Evolutionary conservation across 2,113 vertebrate species (phyloP), one percentile per base, ranked within the genome.

Genomic region (Axis porcinus): DNA sequence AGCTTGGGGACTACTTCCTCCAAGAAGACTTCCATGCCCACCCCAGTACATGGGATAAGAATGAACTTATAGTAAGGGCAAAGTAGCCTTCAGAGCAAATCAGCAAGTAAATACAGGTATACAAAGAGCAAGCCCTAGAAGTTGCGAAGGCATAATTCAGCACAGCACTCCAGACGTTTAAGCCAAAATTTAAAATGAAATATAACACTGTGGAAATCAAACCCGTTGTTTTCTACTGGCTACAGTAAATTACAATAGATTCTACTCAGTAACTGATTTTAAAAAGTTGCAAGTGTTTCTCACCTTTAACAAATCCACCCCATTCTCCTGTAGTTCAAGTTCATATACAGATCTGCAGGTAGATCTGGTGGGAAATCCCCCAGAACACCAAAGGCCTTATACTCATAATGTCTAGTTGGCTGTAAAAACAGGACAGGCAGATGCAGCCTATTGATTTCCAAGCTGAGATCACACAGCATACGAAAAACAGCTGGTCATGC

Each of bases 301-400:
- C 93, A 99, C 99, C 99, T 99, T 99, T 99, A 67, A 99, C 99
- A 85, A 99, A 99, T 43, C 96, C 84, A 94, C 99, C 99, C 99
- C 99, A 99, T 4, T 99, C 70, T 95, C 78, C 99, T 99, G 97
- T 99, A 99, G 28, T 95, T 91, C 98, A 99, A 95, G 98, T 99
- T 99, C 99, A 99, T 99, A 97, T 99, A 99, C 86, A 99, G 99
- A 17, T 99, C 99, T 3, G 93, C 99, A 28, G 99, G 99, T 36
- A 99, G 89, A 89, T 99, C 98, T 3, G 99, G 98, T 7, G 97
- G 5, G 93, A 99, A 99, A 76, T 98, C 90, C 95, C 95, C 36
- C 81, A 99, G 99, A 54, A 97, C 96, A 19, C 99, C 99, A 0
- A 99, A 99, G 86, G 99, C 97, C 98, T 99, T 99, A 98, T 99